phyloP scores from a whole-genome alignment of 1,140 invertebrate species.

The Ephestia elutella region DNA sequence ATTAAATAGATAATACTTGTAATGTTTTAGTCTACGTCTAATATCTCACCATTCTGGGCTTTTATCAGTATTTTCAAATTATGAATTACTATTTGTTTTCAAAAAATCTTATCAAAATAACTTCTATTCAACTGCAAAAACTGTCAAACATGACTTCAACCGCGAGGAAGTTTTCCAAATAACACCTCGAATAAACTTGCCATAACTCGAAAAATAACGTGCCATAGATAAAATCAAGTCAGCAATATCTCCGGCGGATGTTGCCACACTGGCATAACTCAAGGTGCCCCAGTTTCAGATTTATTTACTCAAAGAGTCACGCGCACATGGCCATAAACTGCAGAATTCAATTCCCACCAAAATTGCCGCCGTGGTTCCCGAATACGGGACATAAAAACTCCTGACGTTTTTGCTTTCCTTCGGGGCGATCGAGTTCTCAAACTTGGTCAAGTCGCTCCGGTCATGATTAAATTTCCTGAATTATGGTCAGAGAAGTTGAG shows the following conservation, averaged over 20 bases:
- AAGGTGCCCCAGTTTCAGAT: constrained; percentile 5
- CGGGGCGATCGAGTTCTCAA: background rate
- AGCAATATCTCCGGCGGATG: background rate
- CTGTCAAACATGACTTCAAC: too few species aligned
- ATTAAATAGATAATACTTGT: too few species aligned
- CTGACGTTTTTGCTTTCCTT: constrained; percentile 2
- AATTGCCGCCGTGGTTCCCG: background rate
- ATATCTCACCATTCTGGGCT: too few species aligned
- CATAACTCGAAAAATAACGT: too few species aligned
- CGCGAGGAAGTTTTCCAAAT: too few species aligned
- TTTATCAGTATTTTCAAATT: too few species aligned
- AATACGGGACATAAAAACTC: constrained; percentile 2
- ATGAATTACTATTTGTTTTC: too few species aligned
- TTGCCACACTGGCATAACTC: background rate
- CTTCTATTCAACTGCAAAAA: too few species aligned
- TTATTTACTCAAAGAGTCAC: constrained; percentile 5
- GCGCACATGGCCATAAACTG: constrained; percentile 5
- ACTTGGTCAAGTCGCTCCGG: constrained; percentile 22
- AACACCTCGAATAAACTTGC: too few species aligned
- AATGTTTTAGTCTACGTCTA: too few species aligned
- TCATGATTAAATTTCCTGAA: constrained; percentile 57
- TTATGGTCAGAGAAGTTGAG: constrained; percentile 47
- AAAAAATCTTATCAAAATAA: too few species aligned
- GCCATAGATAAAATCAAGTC: too few species aligned
- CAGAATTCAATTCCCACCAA: constrained; percentile 10